Evolutionary conservation across 1,140 invertebrate species (phyloP).

Genomic region (Drosophila seguyi): DNA sequence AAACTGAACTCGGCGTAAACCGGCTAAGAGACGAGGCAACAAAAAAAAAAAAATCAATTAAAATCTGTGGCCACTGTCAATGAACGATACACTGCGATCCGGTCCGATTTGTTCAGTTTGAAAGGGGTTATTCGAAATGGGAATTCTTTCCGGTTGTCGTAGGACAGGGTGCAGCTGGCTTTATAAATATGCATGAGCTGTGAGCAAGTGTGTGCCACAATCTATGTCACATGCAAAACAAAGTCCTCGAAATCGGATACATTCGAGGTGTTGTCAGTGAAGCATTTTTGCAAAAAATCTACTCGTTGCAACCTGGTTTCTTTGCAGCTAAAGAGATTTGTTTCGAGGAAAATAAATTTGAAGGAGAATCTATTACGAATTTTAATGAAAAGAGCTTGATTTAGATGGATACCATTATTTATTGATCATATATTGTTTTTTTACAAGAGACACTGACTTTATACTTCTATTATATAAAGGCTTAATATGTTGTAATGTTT

Average conservation of each 20-base stretch:
- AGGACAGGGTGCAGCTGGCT: slow-evolving; percentile 25
- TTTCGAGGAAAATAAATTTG: neutral
- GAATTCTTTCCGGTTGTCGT: slow-evolving; percentile 44
- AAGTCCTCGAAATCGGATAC: slow-evolving; percentile 6
- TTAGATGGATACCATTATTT: no score
- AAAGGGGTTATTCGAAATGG: slow-evolving; percentile 13
- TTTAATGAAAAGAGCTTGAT: neutral
- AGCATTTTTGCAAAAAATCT: slow-evolving; percentile 8
- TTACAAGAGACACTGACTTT: no score
- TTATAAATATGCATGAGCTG: slow-evolving; percentile 44
- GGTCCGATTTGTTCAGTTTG: slow-evolving; percentile 36
- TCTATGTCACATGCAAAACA: slow-evolving; percentile 70
- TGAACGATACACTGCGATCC: slow-evolving; percentile 15
- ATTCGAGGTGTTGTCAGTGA: slow-evolving; percentile 13
- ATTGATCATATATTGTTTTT: no score
- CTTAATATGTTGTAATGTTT: no score
- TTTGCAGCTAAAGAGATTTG: slow-evolving; percentile 1
- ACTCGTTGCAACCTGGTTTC: neutral
- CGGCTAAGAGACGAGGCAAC: slow-evolving; percentile 30
- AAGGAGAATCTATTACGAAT: neutral
- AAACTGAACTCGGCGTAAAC: slow-evolving; percentile 50
- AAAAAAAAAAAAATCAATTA: slow-evolving; percentile 37
- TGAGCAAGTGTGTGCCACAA: slow-evolving; percentile 27
- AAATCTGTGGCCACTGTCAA: slow-evolving; percentile 28
- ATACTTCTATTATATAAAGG: no score